phyloP scores from a whole-genome alignment of 2,113 vertebrate genomes.

The Seriola aureovittata region DNA sequence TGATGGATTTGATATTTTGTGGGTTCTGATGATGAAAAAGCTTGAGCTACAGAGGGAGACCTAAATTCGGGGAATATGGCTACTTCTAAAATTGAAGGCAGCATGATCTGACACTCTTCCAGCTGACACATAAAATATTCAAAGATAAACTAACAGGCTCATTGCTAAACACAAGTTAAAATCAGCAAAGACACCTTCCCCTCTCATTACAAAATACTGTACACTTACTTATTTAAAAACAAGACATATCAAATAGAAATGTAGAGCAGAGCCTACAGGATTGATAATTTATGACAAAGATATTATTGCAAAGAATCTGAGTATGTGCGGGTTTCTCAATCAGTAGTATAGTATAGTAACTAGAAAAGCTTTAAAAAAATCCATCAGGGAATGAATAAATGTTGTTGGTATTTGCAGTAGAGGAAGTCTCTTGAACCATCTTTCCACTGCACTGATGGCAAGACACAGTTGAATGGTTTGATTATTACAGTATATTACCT shows the following conservation, averaged over 20 bases:
- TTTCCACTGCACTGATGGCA: background rate
- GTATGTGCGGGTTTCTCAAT: too few species aligned
- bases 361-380: too few species aligned
- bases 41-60: background rate
- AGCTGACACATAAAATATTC: background rate
- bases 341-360: too few species aligned
- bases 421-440: background rate
- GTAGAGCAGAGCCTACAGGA: too few species aligned
- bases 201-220: too few species aligned
- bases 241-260: background rate
- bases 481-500: background rate
- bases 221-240: background rate
- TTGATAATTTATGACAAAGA: too few species aligned
- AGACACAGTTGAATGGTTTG: background rate
- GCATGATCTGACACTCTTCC: background rate
- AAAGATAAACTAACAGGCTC: background rate
- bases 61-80: background rate
- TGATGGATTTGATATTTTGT: slow-evolving; percentile 7
- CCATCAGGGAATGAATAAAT: background rate
- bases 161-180: background rate
- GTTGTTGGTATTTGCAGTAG: background rate
- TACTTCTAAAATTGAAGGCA: background rate
- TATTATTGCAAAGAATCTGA: too few species aligned
- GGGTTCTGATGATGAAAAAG: slow-evolving; percentile 1
- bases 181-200: background rate